These are phyloP conservation scores for Rhagonycha lutea DNA, from an alignment of 2,888 invertebrate genomes.

Conservation along the genomic window DNA sequence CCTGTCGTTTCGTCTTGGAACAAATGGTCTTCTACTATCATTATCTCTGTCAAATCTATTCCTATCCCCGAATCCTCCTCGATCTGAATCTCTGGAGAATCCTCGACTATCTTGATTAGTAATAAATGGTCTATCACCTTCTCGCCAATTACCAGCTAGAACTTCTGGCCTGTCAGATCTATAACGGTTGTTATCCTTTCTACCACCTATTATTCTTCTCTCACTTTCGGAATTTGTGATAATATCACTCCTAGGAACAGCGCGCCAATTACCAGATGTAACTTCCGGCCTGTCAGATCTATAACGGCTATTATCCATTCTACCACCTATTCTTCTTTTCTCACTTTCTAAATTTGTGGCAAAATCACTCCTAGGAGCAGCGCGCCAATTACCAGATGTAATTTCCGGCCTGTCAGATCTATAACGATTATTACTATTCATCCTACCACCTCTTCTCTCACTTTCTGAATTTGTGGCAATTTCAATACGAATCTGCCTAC, in stretches of 20 bases:
- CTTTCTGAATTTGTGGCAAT: too few species aligned
- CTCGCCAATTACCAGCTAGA: conserved; percentile 60
- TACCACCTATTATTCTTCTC: too few species aligned
- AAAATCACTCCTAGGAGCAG: conserved; percentile 83
- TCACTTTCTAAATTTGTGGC: conserved; percentile 75
- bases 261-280: conserved; percentile 82
- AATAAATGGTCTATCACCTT: conserved; percentile 49
- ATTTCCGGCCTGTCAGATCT: too few species aligned
- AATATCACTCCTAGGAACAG: conserved; percentile 65
- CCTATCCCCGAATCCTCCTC: conserved; percentile 44
- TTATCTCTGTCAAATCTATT: conserved; percentile 36
- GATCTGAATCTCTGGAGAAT: conserved; percentile 34
- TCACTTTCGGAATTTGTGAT: too few species aligned
- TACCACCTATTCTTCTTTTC: conserved; percentile 60
- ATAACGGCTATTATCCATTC: conserved; percentile 58
- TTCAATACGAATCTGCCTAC: too few species aligned
- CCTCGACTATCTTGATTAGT: conserved; percentile 39
- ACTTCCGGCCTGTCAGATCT: conserved; percentile 65
- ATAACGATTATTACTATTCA: too few species aligned
- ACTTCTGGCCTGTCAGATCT: too few species aligned
- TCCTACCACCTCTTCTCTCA: too few species aligned
- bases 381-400: too few species aligned
- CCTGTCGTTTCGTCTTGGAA: conserved; percentile 37
- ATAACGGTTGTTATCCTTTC: too few species aligned
- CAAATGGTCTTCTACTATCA: conserved; percentile 36